These are phyloP conservation scores for Enchytraeus crypticus DNA, from an alignment of 2,888 invertebrate genomes.

Conservation along the genomic window DNA sequence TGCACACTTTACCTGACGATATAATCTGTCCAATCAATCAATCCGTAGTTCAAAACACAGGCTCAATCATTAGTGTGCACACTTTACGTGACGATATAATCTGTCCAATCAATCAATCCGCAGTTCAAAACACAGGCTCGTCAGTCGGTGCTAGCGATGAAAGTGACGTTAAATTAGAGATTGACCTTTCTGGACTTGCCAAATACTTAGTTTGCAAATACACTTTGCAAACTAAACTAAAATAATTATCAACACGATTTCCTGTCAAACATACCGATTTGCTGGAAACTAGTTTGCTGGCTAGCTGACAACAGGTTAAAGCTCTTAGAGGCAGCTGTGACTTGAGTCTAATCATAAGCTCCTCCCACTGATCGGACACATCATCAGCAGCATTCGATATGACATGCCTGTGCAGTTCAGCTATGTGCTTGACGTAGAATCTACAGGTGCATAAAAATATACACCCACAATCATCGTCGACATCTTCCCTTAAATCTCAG, in stretches of 20 bases:
- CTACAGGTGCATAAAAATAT: slow-evolving; percentile 29
- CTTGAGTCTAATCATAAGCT: slow-evolving; percentile 32
- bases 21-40: slow-evolving; percentile 35
- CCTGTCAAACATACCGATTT: slow-evolving; percentile 43
- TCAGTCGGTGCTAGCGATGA: background rate
- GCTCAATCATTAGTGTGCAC: background rate
- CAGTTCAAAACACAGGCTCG: background rate
- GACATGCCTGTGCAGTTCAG: slow-evolving; percentile 37
- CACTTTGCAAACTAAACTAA: no score
- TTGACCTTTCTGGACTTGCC: background rate
- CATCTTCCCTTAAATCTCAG: no score
- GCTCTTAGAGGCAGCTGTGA: slow-evolving; percentile 45
- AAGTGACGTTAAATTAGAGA: slow-evolving; percentile 27
- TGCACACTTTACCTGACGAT: slow-evolving; percentile 19
- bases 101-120: slow-evolving; percentile 27
- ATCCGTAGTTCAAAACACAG: background rate
- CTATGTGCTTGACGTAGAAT: slow-evolving; percentile 42
- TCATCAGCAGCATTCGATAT: slow-evolving; percentile 22
- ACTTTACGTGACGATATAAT: slow-evolving; percentile 33
- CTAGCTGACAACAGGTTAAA: slow-evolving; percentile 49
- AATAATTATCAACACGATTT: no score
- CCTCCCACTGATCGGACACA: slow-evolving; percentile 34
- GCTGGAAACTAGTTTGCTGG: slow-evolving; percentile 49
- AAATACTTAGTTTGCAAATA: no score
- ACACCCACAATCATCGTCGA: no score